A percentile compares a stretch with the other conserved stretches of the same genome.
Evolutionary conservation across 1,140 invertebrate species (phyloP).

Genomic region (Ganaspis sp.): DNA sequence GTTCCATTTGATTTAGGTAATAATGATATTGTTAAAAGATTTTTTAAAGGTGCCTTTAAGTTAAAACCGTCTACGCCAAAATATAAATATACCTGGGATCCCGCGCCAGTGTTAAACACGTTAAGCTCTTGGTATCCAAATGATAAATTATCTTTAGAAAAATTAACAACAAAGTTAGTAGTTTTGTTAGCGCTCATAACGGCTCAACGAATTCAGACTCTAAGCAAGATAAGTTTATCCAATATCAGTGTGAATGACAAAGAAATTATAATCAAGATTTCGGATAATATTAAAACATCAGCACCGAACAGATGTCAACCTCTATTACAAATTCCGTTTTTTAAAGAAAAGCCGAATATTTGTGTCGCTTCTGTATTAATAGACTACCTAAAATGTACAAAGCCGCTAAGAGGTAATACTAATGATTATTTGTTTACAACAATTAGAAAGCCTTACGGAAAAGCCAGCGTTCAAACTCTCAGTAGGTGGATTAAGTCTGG

Average conservation of each 20-base stretch:
- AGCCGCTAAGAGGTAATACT: neutral
- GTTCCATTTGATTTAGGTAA: neutral
- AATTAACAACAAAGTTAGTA: neutral
- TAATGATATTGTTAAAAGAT: neutral
- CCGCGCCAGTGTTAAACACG: neutral
- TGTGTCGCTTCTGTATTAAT: neutral
- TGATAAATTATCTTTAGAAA: neutral
- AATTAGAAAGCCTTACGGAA: neutral
- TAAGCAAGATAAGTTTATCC: neutral
- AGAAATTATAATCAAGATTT: neutral
- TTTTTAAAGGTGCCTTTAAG: neutral
- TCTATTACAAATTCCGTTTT: neutral
- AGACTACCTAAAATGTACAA: neutral
- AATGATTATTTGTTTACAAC: neutral
- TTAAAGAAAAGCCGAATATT: neutral
- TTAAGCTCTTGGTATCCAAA: neutral
- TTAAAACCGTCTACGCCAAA: neutral
- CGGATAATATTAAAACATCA: neutral
- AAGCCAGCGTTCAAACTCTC: neutral
- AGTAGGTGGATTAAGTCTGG: neutral
- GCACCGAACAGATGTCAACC: neutral
- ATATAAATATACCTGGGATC: neutral
- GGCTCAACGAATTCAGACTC: neutral
- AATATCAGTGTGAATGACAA: neutral
- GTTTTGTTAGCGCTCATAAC: neutral